Evolutionary conservation across 2,888 invertebrate species (phyloP), one percentile per base, ranked within the genome.

Genomic region (Proisotoma minuta): DNA sequence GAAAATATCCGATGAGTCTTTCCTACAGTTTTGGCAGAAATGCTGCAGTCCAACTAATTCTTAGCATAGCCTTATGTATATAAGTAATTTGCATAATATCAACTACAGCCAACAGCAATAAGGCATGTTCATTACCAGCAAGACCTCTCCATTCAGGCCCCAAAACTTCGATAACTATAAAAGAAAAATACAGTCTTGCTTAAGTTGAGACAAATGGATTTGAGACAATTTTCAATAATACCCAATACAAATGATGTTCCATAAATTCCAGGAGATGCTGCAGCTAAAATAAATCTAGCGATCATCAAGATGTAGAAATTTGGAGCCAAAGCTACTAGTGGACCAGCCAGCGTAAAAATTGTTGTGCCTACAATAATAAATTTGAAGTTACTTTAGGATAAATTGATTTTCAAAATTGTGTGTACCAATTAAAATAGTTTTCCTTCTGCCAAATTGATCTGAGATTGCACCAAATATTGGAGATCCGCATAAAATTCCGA

Each of bases 391-490:
- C 15, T 10, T 34, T 34, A 34, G 10, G 15, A 34, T 15, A 34
- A 34, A 34, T 34, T 34, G 39, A 34, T 34, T 34, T 34, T 10
- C 15, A 34, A 34, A 15, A 10, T 34, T 34, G 15, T 34, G n/a
- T n/a, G n/a, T n/a, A n/a, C n/a, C 4, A 50, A 50, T 50, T 28
- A 63, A 40, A 23, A 69, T 63, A 18, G 69, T 62, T 49, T 60
- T 68, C 43, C 57, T 63, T 57, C 71, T 53, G 23, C 71, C 71
- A 15, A 59, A 51, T 60, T 65, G 66, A 51, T 71, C 71, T 10
- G 71, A 71, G 10, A 69, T n/a, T 15, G 68, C 64, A 18, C 71
- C 71, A 51, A 69, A 68, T 15, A 68, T 68, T 22, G 71, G 71
- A n/a, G 63, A 63, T 2, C 71, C 69, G 24, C 62, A 54, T 1